Percentiles rank a stretch among this genome's conserved stretches.
These are phyloP conservation scores for Leptodon cayanensis DNA, from an alignment of 2,797 vertebrate species.

Conservation along the genomic window DNA sequence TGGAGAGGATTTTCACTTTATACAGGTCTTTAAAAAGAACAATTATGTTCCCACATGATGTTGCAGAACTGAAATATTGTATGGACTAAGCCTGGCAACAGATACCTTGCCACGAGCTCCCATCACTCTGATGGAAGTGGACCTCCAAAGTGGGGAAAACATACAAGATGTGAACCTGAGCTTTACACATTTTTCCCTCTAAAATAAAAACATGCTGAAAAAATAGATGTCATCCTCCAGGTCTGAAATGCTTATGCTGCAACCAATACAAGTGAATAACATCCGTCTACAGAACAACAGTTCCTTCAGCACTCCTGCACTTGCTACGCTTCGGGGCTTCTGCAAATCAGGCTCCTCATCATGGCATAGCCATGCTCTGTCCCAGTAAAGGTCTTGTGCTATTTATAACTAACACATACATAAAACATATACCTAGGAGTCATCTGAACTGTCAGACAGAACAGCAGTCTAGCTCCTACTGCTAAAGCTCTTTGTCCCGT, in stretches of 20 bases:
- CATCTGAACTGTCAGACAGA: background rate
- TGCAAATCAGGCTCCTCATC: background rate
- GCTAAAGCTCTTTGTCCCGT: background rate
- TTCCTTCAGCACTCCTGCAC: background rate
- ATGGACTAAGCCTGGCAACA: background rate
- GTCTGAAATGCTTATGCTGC: background rate
- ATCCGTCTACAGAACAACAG: background rate
- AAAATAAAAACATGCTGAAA: background rate
- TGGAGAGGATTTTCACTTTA: background rate
- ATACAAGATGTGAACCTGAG: background rate
- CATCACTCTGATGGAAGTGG: background rate
- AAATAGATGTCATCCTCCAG: background rate
- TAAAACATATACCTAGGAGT: background rate
- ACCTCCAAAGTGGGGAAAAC: background rate
- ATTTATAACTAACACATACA: background rate
- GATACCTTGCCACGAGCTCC: background rate
- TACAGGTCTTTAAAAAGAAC: background rate
- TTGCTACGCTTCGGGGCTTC: rapidly evolving
- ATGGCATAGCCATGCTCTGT: background rate
- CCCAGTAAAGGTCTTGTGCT: background rate
- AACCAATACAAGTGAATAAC: background rate
- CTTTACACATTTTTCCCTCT: background rate
- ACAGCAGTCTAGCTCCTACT: background rate
- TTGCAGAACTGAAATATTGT: background rate
- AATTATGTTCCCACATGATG: background rate